Base-by-base conservation (phyloP, 2,888 invertebrate species). In the Ecliptopera silaceata region DNA sequence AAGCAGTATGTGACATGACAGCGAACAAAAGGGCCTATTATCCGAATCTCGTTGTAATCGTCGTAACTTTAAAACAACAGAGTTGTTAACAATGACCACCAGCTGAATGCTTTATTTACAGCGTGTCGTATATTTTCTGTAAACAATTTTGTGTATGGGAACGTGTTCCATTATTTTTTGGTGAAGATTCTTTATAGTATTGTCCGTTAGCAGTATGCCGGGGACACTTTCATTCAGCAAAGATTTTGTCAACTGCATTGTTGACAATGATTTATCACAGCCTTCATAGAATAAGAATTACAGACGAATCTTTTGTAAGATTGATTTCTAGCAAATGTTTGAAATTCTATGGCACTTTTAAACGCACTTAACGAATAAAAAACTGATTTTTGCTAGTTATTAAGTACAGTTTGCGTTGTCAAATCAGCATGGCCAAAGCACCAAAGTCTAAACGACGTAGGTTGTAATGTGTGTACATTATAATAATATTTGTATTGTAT, bases 361-460 rank as follows among this genome's bases (percentile, higher is more conserved):
- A 45, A 22, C n/a, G 52, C 47, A 48, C 47, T 32, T 46, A 55
- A 41, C 36, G 15, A 47, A 42, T 47, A 4, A 42, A 41, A 39
- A 29, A 57, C 53, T 48, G 59, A 54, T 59, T 54, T 45, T 59
- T 56, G 39, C 32, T 53, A 60, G 60, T 49, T 56, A 65, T 66
- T 75, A 72, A 73, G 59, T 59, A 59, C 58, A 59, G 54, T 50
- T 54, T 60, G 48, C 62, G 74, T 48, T 58, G 73, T 73, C 74
- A 72, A 69, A 82, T 77, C 75, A 82, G 81, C 80, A 83, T 84
- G 86, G 86, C 90, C 89, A 90, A 89, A 90, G 88, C 81, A 86
- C 84, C 79, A 76, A 83, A 82, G 85, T 86, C 80, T 82, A 61
- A 56, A 56, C 51, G 72, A 72, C 75, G 80, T 86, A 86, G 82